A percentile compares a stretch with the other conserved stretches of the same genome.
phyloP scores from a whole-genome alignment of 2,888 invertebrate genomes.

The Ophion ventricosus region DNA sequence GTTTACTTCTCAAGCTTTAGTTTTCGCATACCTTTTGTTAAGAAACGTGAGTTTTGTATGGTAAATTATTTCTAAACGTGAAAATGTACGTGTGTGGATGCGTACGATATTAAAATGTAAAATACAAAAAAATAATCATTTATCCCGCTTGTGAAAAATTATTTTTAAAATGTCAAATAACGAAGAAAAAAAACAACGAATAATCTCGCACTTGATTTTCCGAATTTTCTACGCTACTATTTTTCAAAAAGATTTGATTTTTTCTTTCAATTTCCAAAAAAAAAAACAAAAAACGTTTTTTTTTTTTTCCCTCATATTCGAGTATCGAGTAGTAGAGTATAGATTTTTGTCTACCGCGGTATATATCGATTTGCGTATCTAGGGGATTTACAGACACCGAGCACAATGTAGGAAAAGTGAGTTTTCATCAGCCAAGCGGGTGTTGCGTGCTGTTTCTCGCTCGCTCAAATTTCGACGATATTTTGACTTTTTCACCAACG shows the following conservation, averaged over 20 bases:
- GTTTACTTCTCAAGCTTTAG: constrained; percentile 11
- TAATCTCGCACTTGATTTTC: constrained; percentile 25
- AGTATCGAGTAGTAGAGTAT: constrained; percentile 66
- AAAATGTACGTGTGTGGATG: neutral
- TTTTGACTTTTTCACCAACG: neutral
- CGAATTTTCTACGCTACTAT: constrained; percentile 47
- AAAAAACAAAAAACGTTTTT: neutral
- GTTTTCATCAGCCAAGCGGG: neutral
- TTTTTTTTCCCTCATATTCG: too few species aligned
- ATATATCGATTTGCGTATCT: constrained; percentile 58
- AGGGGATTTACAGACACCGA: constrained; percentile 68
- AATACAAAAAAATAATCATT: constrained; percentile 28
- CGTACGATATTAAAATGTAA: constrained; percentile 6
- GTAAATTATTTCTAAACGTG: neutral
- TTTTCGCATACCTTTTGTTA: neutral
- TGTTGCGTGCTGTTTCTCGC: neutral
- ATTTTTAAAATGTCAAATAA: constrained; percentile 47
- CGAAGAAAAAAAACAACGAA: constrained; percentile 40
- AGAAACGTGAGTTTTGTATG: neutral
- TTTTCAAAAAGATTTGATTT: constrained; percentile 24
- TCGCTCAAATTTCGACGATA: neutral
- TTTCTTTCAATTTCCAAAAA: neutral
- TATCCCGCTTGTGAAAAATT: constrained; percentile 26
- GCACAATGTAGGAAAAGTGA: constrained; percentile 23
- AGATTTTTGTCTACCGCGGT: constrained; percentile 52